Percentiles rank a stretch among this genome's conserved stretches.
Conservation (phyloP, 2,797 vertebrate species). For the Sebastes alutus region DNA sequence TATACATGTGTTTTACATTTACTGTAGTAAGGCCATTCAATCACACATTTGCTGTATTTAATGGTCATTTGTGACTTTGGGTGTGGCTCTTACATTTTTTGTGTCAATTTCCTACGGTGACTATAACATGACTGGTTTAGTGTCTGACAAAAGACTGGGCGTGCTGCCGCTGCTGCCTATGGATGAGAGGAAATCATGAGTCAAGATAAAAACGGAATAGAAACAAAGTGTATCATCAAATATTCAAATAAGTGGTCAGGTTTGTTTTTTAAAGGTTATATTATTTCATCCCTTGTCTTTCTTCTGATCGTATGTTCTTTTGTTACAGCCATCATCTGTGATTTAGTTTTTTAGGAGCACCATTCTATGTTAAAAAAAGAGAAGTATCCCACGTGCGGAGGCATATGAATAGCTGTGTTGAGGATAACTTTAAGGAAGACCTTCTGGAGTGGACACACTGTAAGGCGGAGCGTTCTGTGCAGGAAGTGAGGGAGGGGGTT, state of each 20-base stretch:
- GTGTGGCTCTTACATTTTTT: constrained; percentile 74
- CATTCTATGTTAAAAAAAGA: constrained; percentile 7
- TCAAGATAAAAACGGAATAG: background rate
- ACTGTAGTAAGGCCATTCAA: constrained; percentile 47
- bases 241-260: background rate
- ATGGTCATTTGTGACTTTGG: constrained; percentile 70
- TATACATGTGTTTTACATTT: constrained; percentile 60
- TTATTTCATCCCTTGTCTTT: background rate
- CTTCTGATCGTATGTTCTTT: background rate
- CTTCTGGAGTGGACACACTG: constrained; percentile 37
- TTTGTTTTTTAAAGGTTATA: background rate
- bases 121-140: constrained; percentile 35
- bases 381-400: constrained; percentile 37
- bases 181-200: constrained; percentile 24
- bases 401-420: constrained; percentile 28
- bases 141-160: constrained; percentile 49
- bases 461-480: constrained; percentile 45
- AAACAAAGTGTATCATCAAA: background rate
- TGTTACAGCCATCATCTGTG: background rate
- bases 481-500: constrained; percentile 75
- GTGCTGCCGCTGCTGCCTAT: constrained; percentile 34
- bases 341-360: background rate
- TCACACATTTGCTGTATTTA: constrained; percentile 59
- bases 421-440: constrained; percentile 61
- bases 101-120: constrained; percentile 55